phyloP scores from a whole-genome alignment of 2,888 invertebrate species.

The Tridacna gigas region DNA sequence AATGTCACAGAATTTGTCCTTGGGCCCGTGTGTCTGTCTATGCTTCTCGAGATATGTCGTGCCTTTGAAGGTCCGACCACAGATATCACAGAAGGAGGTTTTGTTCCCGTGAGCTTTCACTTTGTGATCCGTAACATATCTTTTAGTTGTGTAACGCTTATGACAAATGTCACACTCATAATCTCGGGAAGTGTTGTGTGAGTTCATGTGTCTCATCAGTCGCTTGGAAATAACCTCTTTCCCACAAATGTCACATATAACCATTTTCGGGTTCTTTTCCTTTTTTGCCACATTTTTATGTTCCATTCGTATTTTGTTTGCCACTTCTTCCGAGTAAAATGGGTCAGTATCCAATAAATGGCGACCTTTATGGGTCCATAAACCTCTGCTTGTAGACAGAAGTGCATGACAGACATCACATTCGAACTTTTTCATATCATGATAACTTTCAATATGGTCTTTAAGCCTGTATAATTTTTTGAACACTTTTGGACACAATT shows the following conservation, averaged over 20 bases:
- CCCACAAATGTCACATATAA: conserved; percentile 45
- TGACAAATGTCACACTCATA: conserved; percentile 51
- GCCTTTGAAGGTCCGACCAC: conserved; percentile 51
- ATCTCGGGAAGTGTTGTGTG: conserved; percentile 46
- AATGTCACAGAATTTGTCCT: conserved; percentile 43
- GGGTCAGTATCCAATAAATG: conserved; percentile 39
- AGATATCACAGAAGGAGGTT: conserved; percentile 41
- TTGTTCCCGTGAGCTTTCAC: conserved; percentile 35
- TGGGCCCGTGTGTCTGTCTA: conserved; percentile 51
- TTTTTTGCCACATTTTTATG: conserved; percentile 6
- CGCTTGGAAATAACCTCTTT: conserved; percentile 17
- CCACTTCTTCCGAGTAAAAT: conserved; percentile 45
- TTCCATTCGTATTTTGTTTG: conserved; percentile 37
- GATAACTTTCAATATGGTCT: conserved; percentile 28
- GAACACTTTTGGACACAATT: conserved; percentile 33
- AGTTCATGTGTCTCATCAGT: conserved; percentile 35
- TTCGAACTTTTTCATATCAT: conserved; percentile 12
- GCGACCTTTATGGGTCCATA: conserved; percentile 42
- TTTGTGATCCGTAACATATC: conserved; percentile 54
- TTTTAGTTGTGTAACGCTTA: conserved; percentile 39
- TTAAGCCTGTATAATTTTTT: conserved; percentile 28
- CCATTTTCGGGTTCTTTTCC: background rate
- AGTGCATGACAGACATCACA: conserved; percentile 43
- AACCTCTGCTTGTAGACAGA: conserved; percentile 11
- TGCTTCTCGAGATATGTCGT: conserved; percentile 44